A percentile compares a stretch with the other conserved stretches of the same genome.
These are phyloP conservation scores for Ostrea denselamellosa DNA, from an alignment of 1,140 invertebrate genomes.

Conservation along the genomic window DNA sequence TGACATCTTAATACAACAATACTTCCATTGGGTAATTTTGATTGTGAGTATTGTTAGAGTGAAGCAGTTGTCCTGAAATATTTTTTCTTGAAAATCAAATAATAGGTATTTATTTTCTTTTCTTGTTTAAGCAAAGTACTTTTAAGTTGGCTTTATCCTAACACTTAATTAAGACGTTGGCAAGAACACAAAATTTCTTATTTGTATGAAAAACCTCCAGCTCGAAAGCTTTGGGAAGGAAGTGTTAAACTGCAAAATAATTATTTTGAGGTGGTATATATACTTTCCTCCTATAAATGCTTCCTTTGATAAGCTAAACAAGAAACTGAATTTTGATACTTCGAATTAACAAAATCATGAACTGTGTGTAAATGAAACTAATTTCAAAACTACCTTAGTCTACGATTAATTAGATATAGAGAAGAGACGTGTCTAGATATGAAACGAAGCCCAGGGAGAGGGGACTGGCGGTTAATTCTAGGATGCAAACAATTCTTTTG, in stretches of 20 bases:
- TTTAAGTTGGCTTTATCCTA: background rate
- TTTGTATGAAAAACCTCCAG: background rate
- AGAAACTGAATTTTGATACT: constrained; percentile 31
- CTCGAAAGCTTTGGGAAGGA: background rate
- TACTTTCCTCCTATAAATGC: background rate
- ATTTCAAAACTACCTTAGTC: background rate
- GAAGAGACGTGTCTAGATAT: background rate
- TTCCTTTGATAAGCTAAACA: constrained; percentile 21
- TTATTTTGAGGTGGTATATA: background rate
- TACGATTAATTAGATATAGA: background rate
- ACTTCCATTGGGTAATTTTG: background rate
- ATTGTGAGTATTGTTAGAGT: background rate
- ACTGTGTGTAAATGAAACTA: constrained; percentile 1
- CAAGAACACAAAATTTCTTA: background rate
- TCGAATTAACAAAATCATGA: background rate
- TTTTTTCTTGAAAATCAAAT: background rate
- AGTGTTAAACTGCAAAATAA: constrained; percentile 8
- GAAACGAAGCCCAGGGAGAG: background rate
- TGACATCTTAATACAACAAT: constrained; percentile 18
- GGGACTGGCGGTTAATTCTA: background rate
- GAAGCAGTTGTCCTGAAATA: background rate
- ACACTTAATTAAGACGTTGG: constrained; percentile 23
- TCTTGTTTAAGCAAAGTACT: background rate
- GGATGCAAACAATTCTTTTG: background rate
- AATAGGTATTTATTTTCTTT: background rate